Percentiles rank a stretch among this genome's conserved stretches.
phyloP scores from a whole-genome alignment of 2,113 vertebrate genomes.

The Chlorodrepanis virens region DNA sequence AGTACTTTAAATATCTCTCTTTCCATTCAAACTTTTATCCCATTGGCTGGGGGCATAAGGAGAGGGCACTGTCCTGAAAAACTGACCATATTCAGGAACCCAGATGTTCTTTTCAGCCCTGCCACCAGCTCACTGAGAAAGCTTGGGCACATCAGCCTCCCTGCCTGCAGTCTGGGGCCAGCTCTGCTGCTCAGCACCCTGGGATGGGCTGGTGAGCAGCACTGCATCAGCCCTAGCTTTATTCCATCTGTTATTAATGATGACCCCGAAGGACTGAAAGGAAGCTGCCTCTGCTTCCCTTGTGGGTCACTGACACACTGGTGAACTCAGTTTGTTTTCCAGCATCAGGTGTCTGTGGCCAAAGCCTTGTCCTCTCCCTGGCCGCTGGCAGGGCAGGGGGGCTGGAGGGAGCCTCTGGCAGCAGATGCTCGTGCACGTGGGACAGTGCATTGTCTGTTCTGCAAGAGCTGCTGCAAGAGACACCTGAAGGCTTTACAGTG shows the following conservation, averaged over 20 bases:
- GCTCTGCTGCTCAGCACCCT: rapidly evolving
- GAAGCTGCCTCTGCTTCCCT: slow-evolving; percentile 6
- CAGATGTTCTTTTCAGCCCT: neutral
- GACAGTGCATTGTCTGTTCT: rapidly evolving
- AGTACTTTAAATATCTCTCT: neutral
- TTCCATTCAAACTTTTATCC: neutral
- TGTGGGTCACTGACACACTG: neutral
- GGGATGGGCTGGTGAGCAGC: neutral
- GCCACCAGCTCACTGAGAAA: neutral
- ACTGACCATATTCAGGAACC: rapidly evolving
- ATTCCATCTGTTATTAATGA: slow-evolving; percentile 43
- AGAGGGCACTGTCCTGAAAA: neutral
- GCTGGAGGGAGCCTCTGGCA: neutral
- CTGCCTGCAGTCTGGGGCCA: neutral
- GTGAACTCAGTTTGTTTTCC: slow-evolving; percentile 56
- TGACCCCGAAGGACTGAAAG: neutral
- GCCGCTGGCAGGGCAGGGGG: rapidly evolving
- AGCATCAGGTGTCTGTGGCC: neutral
- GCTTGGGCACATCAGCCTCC: neutral
- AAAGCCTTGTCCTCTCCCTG: neutral
- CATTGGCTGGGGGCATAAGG: rapidly evolving
- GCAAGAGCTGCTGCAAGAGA: neutral
- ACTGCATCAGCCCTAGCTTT: neutral
- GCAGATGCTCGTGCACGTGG: rapidly evolving
- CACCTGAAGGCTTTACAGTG: neutral